Evolutionary conservation across 2,797 vertebrate genomes (phyloP).

Genomic region (Anisognathus igniventris): DNA sequence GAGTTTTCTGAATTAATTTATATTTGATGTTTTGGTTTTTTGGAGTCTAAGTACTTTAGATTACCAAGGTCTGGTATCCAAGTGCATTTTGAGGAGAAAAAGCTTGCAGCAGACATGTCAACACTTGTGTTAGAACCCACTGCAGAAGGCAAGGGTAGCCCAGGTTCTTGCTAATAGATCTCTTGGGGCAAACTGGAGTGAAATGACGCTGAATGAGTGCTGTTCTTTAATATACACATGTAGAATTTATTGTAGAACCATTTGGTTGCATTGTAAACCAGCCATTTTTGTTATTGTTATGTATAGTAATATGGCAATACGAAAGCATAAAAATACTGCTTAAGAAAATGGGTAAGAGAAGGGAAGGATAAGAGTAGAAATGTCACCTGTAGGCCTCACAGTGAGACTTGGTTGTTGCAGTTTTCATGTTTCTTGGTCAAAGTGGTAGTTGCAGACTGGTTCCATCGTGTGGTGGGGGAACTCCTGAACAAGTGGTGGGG

Average conservation of each 20-base stretch:
- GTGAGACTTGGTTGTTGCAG: neutral
- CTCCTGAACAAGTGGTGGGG: neutral
- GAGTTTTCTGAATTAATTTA: neutral
- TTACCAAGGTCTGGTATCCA: neutral
- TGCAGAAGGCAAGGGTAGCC: neutral
- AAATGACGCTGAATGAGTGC: neutral
- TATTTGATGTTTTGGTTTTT: neutral
- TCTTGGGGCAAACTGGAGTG: neutral
- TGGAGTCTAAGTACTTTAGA: neutral
- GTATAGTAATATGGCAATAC: neutral
- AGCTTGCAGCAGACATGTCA: neutral
- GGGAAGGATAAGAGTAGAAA: neutral
- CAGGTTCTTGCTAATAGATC: neutral
- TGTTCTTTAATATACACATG: neutral
- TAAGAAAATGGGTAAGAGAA: neutral
- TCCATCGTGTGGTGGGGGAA: accelerated
- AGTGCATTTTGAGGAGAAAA: neutral
- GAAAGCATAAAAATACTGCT: neutral
- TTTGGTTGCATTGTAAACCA: neutral
- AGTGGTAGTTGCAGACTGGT: neutral
- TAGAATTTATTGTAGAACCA: neutral
- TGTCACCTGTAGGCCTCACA: neutral
- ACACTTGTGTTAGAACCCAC: neutral
- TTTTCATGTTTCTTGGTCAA: neutral
- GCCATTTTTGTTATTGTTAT: neutral